Conservation (phyloP, 2,113 vertebrate species). For the Damaliscus lunatus region DNA sequence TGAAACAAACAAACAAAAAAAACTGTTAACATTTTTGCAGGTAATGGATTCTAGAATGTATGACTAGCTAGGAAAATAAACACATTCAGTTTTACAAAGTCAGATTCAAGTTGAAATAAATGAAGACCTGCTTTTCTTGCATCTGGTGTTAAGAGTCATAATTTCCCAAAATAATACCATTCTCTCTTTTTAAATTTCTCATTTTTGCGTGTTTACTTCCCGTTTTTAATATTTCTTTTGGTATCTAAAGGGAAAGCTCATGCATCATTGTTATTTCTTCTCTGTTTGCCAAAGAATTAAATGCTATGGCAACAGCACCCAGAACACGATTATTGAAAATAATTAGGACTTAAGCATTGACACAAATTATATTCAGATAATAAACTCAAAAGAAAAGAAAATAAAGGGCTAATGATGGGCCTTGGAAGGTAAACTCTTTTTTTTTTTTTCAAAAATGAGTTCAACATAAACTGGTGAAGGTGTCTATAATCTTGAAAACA, state of each 20-base stretch:
- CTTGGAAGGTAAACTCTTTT: not conserved
- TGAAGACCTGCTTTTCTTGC: not conserved
- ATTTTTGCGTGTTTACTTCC: not conserved
- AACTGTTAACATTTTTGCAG: not conserved
- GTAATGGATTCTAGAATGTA: not conserved
- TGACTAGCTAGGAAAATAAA: not conserved
- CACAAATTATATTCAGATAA: constrained; percentile 23
- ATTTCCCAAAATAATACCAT: not conserved
- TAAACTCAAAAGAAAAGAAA: not conserved
- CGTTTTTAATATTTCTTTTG: not conserved
- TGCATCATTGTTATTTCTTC: not conserved
- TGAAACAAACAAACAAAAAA: not conserved
- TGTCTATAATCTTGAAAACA: not conserved
- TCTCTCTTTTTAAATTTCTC: not conserved
- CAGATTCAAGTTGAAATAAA: not conserved
- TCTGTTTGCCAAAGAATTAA: constrained; percentile 4
- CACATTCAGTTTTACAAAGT: not conserved
- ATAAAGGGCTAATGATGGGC: not conserved
- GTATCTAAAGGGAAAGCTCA: not conserved
- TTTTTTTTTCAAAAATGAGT: not conserved
- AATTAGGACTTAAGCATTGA: not conserved
- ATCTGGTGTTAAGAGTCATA: not conserved
- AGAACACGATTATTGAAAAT: constrained; percentile 34
- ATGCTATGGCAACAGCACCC: constrained; percentile 27
- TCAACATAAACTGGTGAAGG: not conserved